phyloP scores from a whole-genome alignment of 2,797 vertebrate species.

The Acanthurus leucopareius region DNA sequence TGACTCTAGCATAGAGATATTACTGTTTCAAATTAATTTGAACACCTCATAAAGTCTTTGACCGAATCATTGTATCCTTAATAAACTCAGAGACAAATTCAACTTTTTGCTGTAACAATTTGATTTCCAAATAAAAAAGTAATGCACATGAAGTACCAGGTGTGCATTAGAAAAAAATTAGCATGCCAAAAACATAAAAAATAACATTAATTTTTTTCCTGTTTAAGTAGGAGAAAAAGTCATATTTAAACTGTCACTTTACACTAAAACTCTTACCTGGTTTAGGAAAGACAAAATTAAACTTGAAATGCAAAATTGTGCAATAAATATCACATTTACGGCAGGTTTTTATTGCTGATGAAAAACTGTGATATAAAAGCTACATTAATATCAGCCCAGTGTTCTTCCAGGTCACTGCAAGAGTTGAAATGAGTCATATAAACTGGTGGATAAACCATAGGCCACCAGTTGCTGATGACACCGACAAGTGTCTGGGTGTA shows the following conservation, averaged over 20 bases:
- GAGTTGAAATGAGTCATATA: conserved; percentile 23
- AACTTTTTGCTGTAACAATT: too few relatives aligned
- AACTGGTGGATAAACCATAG: conserved; percentile 14
- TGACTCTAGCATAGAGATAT: not conserved
- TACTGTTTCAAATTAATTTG: not conserved
- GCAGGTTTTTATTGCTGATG: not conserved
- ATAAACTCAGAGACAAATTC: not conserved
- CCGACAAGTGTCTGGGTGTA: conserved; percentile 22
- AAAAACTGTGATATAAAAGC: not conserved
- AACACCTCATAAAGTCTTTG: not conserved
- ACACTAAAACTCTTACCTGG: not conserved
- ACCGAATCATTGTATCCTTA: not conserved
- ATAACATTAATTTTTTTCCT: not conserved
- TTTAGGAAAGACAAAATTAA: not conserved
- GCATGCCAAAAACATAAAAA: not conserved
- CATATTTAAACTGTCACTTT: not conserved
- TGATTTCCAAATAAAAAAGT: too few relatives aligned
- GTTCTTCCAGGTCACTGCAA: not conserved
- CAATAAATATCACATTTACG: not conserved
- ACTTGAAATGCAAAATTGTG: not conserved
- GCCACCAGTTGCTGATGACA: conserved; percentile 50
- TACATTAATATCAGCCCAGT: not conserved
- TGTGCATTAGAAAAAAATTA: not conserved
- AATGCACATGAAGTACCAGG: not conserved
- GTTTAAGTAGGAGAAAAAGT: not conserved